Evolutionary conservation across 2,797 vertebrate genomes (phyloP), one percentile per base, ranked within the genome.

Genomic region (Chloroceryle amazona): DNA sequence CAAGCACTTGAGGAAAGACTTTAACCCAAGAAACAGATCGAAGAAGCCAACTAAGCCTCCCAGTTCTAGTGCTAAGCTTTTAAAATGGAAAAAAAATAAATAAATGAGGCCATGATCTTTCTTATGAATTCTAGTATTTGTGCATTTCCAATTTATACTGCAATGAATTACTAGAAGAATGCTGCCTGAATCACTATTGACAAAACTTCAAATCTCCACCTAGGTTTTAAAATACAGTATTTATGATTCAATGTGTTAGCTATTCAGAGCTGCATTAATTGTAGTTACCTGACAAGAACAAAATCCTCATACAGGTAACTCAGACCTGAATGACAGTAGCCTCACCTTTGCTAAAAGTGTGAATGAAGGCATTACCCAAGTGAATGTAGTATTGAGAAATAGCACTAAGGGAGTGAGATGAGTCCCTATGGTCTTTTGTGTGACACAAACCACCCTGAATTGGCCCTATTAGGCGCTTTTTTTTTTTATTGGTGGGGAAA

Each of bases 401-500:
- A 65, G 35, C 33, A 57, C 6, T 8, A 54, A 79, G 0, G 4
- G 11, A 47, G 3, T 33, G 28, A 87, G 33, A 71, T 22, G 7
- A 74, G 86, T 82, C 73, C 52, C 5, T 60, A 29, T 10, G 10
- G 29, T 39, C 19, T 54, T 88, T 62, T 58, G 20, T 54, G 22
- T 39, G 86, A 65, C 5, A 39, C 44, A 58, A 83, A 11, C 33
- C 2, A 1, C 7, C 6, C 20, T n/a, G 8, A 81, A 75, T 62
- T 10, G 49, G 1, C 3, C 0, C 1, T 47, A 22, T 78, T 15
- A 33, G 4, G 11, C 4, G 86, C 8, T 71, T 49, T 26, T 19
- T 47, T 61, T 39, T 80, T 16, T 42, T 52, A n/a, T 80, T 13
- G 1, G 2, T 14, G 1, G 3, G 17, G 1, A 1, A 3, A 5